A percentile compares a stretch with the other conserved stretches of the same genome.
phyloP scores from a whole-genome alignment of 2,113 vertebrate genomes.

The Myotis davidii region DNA sequence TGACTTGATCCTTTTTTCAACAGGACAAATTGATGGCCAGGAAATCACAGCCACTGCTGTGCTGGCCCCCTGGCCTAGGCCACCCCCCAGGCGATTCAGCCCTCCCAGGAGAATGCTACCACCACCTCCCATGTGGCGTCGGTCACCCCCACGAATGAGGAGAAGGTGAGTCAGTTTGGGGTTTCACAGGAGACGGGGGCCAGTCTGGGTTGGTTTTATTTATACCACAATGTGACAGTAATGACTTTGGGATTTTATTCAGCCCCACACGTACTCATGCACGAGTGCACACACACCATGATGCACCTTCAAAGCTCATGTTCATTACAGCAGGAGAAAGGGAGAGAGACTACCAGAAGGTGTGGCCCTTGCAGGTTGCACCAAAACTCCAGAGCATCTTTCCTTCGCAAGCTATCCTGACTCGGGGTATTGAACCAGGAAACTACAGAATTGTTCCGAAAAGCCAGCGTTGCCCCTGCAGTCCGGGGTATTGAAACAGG shows the following conservation, averaged over 20 bases:
- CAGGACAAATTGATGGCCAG: conserved; percentile 98
- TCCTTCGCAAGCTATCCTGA: neutral
- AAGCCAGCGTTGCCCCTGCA: neutral
- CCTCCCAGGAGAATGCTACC: conserved; percentile 95
- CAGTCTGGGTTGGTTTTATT: neutral
- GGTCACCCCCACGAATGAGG: conserved; percentile 95
- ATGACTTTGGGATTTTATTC: neutral
- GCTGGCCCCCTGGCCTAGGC: conserved; percentile 90
- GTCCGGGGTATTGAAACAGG: accelerated
- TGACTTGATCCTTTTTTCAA: conserved; percentile 32
- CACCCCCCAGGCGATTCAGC: conserved; percentile 90
- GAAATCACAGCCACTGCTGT: conserved; percentile 97
- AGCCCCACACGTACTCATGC: too few relatives aligned
- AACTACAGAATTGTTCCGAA: neutral
- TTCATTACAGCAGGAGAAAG: neutral
- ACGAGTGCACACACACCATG: neutral
- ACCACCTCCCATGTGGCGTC: conserved; percentile 95
- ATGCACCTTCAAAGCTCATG: neutral
- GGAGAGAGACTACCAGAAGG: neutral
- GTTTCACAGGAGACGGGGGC: neutral
- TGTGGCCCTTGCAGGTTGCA: neutral
- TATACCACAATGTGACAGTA: neutral
- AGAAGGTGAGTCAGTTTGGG: conserved; percentile 87
- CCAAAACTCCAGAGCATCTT: neutral
- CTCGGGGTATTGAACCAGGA: neutral